Evolutionary conservation across 2,113 vertebrate genomes (phyloP).

Genomic region (Oreochromis tanganicae): DNA sequence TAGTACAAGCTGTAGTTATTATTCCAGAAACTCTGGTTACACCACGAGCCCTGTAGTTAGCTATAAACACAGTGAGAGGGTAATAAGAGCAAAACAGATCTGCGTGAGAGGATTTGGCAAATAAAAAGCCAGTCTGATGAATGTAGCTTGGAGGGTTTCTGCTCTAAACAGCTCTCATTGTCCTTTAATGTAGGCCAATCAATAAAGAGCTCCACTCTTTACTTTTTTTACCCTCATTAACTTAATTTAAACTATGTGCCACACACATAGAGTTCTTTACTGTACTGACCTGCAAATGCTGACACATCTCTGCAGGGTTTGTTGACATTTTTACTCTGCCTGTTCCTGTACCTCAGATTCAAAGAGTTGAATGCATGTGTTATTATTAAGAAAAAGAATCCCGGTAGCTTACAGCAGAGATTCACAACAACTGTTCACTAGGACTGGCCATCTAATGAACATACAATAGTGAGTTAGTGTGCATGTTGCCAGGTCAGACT

Average conservation of each 20-base stretch:
- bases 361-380: neutral
- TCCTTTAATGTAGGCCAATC: conserved; percentile 12
- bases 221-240: neutral
- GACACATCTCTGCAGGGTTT: neutral
- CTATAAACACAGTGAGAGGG: conserved; percentile 3
- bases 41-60: neutral
- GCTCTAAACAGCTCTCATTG: neutral
- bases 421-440: neutral
- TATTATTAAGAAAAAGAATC: neutral
- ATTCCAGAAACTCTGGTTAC: neutral
- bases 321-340: neutral
- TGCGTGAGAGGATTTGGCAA: conserved; percentile 21
- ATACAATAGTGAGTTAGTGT: neutral
- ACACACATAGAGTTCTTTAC: neutral
- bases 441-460: neutral
- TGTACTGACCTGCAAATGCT: neutral
- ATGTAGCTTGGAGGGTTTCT: neutral
- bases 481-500: neutral
- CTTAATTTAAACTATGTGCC: neutral
- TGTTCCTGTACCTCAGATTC: rapidly evolving
- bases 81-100: conserved; percentile 38
- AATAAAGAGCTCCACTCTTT: neutral
- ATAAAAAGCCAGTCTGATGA: conserved; percentile 2
- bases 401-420: neutral
- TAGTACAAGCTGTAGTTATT: neutral